These are phyloP conservation scores for Adelphocoris suturalis DNA, from an alignment of 2,888 invertebrate genomes.

Conservation along the genomic window DNA sequence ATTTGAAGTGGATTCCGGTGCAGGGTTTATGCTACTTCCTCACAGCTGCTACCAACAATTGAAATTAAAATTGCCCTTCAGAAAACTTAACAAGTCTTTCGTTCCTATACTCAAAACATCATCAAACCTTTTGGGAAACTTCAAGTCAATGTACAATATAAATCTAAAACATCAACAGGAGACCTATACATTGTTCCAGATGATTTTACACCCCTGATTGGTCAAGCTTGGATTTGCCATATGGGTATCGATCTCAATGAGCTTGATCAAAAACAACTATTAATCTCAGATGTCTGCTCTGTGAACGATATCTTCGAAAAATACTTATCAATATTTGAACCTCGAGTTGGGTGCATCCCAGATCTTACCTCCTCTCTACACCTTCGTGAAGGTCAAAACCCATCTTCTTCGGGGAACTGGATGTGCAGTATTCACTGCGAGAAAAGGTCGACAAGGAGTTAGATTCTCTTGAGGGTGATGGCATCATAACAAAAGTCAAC, in stretches of 20 bases:
- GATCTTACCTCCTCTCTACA: not conserved
- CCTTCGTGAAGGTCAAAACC: constrained; percentile 75
- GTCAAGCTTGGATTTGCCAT: constrained; percentile 38
- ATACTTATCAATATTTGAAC: constrained; percentile 37
- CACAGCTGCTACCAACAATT: not conserved
- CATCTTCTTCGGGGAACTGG: constrained; percentile 73
- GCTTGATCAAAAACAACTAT: not conserved
- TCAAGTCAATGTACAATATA: constrained; percentile 23
- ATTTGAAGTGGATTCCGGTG: constrained; percentile 40
- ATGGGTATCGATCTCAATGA: constrained; percentile 28
- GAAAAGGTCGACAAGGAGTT: constrained; percentile 66
- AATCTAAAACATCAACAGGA: not conserved
- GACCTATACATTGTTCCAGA: constrained; percentile 47
- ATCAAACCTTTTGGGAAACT: constrained; percentile 46
- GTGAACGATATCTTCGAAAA: constrained; percentile 2
- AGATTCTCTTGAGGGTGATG: constrained; percentile 66
- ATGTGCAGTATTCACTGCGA: constrained; percentile 69
- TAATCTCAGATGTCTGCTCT: not conserved
- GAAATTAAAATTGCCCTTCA: constrained; percentile 26
- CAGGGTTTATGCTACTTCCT: constrained; percentile 6
- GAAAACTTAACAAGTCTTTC: constrained; percentile 28
- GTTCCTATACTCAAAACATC: constrained; percentile 43
- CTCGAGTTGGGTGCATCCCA: constrained; percentile 12
- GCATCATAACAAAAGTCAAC: constrained; percentile 69
- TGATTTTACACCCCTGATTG: constrained; percentile 33